phyloP scores from a whole-genome alignment of 2,888 invertebrate genomes.

The Melieria crassipennis region DNA sequence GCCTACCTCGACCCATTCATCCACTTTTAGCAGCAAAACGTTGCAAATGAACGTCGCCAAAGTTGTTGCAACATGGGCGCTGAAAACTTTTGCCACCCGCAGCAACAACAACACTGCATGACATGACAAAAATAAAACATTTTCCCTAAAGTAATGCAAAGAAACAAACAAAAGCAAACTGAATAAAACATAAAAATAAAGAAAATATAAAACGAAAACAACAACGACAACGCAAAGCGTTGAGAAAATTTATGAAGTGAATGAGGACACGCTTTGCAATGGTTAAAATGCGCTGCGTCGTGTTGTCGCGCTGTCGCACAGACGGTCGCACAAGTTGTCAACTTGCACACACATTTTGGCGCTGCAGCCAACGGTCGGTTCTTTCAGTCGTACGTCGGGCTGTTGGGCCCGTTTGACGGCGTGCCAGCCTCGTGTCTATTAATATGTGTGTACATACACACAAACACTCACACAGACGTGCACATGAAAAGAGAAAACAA shows the following conservation, averaged over 20 bases:
- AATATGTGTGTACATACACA: no score
- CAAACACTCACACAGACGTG: not conserved
- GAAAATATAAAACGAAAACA: not conserved
- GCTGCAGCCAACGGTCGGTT: no score
- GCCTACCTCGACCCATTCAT: no score
- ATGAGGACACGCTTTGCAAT: slow-evolving; percentile 27
- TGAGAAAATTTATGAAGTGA: slow-evolving; percentile 30
- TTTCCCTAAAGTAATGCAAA: no score
- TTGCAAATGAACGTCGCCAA: no score
- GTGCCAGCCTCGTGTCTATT: no score
- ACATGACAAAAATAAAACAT: not conserved
- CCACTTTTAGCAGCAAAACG: no score
- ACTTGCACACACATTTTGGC: not conserved
- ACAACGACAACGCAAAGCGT: slow-evolving; percentile 7
- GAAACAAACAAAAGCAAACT: no score
- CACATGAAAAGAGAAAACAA: not conserved
- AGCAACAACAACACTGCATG: not conserved
- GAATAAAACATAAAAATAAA: not conserved
- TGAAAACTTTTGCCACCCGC: slow-evolving; percentile 1
- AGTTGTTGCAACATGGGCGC: no score
- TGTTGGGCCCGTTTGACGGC: no score
- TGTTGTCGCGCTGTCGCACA: slow-evolving; percentile 16
- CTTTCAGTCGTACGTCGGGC: no score
- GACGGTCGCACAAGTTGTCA: slow-evolving; percentile 4
- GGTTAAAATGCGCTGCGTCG: not conserved